Percentiles rank a stretch among this genome's conserved stretches.
Conservation (phyloP, 2,888 invertebrate genomes). For the Reticulitermes lucifugus region DNA sequence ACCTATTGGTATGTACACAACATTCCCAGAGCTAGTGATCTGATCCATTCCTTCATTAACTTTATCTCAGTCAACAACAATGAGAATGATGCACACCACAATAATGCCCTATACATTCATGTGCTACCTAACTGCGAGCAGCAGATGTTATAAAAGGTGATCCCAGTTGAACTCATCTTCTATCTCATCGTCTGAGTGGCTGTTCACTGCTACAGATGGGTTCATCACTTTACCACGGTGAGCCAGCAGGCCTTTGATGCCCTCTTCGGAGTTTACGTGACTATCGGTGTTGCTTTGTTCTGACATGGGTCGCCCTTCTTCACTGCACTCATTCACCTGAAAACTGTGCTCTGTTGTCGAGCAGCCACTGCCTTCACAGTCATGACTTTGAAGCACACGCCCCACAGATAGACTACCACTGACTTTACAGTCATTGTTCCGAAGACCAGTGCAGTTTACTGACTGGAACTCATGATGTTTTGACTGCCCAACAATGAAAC, state of each 20-base stretch:
- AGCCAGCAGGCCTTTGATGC: not conserved
- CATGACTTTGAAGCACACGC: not conserved
- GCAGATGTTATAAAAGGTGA: slow-evolving; percentile 50
- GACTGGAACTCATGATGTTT: not conserved
- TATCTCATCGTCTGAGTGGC: slow-evolving; percentile 41
- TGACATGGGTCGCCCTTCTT: not conserved
- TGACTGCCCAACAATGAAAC: not conserved
- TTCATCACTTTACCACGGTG: not conserved
- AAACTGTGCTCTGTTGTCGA: not conserved
- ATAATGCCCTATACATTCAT: not conserved
- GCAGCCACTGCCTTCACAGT: not conserved
- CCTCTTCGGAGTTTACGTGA: not conserved
- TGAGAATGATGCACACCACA: not conserved
- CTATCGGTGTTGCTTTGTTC: not conserved
- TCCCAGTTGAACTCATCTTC: slow-evolving; percentile 50
- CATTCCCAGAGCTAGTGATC: not conserved
- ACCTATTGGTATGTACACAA: not conserved
- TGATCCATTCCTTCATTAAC: not conserved
- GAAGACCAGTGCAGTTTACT: not conserved
- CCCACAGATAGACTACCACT: not conserved
- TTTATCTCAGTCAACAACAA: slow-evolving; percentile 7
- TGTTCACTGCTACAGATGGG: not conserved
- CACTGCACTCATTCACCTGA: not conserved
- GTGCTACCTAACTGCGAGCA: slow-evolving; percentile 11
- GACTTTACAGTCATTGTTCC: not conserved